Base-by-base conservation (phyloP, 1,140 invertebrate genomes). In the Heliconius himera region DNA sequence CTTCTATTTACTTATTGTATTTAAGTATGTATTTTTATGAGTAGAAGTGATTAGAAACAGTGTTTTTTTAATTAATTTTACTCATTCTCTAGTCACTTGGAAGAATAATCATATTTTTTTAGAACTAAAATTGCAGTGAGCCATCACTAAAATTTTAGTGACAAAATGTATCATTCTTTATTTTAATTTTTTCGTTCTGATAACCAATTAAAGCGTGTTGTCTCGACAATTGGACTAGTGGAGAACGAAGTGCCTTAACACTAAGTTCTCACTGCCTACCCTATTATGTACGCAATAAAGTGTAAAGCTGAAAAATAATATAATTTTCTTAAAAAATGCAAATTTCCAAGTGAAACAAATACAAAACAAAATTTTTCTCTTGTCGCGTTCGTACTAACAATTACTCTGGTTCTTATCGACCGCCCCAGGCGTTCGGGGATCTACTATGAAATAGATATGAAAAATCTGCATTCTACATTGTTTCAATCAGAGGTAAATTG, bases 401-500 rank as follows among this genome's bases (percentile, higher is more conserved):
- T 76, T 76, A 76, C 56, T 76, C 74, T 70, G 41, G n/a, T 66
- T 56, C 54, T 76, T 76, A 76, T 76, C 74, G 60, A 76, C 54
- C 54, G 74, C 74, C 60, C 11, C 74, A 66, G 74, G 74, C 74
- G 56, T 76, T 66, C 66, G 60, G 54, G 54, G 54, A 56, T 56
- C 54, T 22, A 56, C 22, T 66, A 26, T 66, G 41, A 46, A 46
- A 46, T 46, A 46, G 41, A 46, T 46, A 46, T 46, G 60, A 66
- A 66, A 66, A 66, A 66, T 66, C 60, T 66, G 60, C 60, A 66
- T 29, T 26, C 22, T 66, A 66, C 60, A 66, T 66, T 66, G 60
- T 66, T 66, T 66, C 60, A 66, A 66, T 66, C 60, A 66, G 22
- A 66, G 22, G 26, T 66, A 66, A 66, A 66, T 66, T 66, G 60